Evolutionary conservation across 2,113 vertebrate species (phyloP).

Genomic region (Rhea pennata): DNA sequence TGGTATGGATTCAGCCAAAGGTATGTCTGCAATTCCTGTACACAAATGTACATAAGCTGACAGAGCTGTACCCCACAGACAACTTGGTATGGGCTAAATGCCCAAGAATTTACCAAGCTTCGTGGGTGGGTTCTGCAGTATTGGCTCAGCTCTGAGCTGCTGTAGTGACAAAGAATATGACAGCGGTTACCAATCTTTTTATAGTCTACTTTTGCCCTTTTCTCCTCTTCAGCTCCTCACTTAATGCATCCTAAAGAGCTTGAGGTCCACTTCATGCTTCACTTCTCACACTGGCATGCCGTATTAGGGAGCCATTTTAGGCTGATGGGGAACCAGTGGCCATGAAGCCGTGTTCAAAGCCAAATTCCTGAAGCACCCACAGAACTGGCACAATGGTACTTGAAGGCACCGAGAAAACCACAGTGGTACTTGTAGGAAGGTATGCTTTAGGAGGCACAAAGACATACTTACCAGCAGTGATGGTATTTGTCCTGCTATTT

Average conservation of each 20-base stretch:
- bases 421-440: not conserved
- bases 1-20: constrained; percentile 28
- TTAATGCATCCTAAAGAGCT: not conserved
- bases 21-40: constrained; percentile 36
- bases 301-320: not conserved
- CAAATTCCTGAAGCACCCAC: not conserved
- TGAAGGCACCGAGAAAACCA: not conserved
- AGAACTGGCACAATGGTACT: not conserved
- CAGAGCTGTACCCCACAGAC: constrained; percentile 15
- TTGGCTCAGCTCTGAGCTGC: constrained; percentile 15
- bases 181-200: not conserved
- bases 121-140: constrained; percentile 59
- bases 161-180: not conserved
- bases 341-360: not conserved
- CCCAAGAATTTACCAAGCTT: constrained; percentile 50
- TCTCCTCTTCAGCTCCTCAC: not conserved
- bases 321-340: not conserved
- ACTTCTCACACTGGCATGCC: not conserved
- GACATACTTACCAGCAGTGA: not conserved
- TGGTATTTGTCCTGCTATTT: not conserved
- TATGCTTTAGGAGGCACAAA: not conserved
- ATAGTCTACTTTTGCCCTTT: not conserved
- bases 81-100: not conserved
- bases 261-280: not conserved
- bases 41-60: constrained; percentile 1